Evolutionary conservation across 2,113 vertebrate species (phyloP).

Genomic region (Loxodonta africana): DNA sequence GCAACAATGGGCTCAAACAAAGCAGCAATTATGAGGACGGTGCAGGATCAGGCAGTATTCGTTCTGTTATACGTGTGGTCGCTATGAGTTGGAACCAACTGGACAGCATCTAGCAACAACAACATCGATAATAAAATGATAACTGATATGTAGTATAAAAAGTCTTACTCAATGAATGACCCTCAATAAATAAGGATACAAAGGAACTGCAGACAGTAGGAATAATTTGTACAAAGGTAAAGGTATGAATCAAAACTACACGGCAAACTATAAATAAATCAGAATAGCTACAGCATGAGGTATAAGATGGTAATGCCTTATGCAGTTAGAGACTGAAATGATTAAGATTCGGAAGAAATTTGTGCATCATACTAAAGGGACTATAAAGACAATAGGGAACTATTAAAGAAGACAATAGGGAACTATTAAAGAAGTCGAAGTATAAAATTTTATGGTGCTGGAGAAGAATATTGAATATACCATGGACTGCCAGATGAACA

Average conservation of each 20-base stretch:
- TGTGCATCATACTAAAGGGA: background rate
- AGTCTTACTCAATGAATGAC: background rate
- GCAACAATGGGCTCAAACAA: no score
- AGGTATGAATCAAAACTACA: constrained; percentile 12
- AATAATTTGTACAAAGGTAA: background rate
- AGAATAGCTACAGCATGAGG: background rate
- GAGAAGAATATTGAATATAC: no score
- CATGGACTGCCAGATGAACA: no score
- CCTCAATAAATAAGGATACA: constrained; percentile 6
- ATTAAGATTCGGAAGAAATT: background rate
- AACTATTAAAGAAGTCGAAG: background rate
- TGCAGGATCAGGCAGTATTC: no score
- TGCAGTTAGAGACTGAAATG: background rate
- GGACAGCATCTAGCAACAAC: background rate
- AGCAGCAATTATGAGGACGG: no score
- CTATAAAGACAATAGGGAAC: background rate
- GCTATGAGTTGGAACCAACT: no score
- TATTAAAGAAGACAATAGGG: background rate
- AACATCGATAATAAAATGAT: constrained; percentile 4
- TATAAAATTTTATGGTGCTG: background rate
- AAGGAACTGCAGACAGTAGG: background rate
- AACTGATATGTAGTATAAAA: constrained; percentile 19
- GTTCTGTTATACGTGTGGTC: no score
- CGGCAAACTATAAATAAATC: background rate
- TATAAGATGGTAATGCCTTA: background rate